phyloP scores from a whole-genome alignment of 1,140 invertebrate genomes.

The Nymphalis io region DNA sequence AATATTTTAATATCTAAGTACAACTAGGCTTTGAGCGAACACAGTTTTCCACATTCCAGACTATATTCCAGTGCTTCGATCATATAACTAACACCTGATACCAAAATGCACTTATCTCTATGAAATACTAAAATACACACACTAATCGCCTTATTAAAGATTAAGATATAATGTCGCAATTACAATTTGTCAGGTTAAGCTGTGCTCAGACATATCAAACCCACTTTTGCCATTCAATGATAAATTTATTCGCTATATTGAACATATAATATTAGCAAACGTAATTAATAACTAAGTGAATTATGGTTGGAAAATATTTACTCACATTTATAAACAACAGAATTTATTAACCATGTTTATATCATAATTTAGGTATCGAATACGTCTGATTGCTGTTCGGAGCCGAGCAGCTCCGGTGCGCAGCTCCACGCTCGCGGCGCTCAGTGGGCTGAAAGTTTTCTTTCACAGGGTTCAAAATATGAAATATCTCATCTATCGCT shows the following conservation, averaged over 20 bases:
- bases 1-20: not conserved
- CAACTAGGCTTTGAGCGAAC: not conserved
- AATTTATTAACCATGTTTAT: too few relatives aligned
- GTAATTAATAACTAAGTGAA: constrained; percentile 1
- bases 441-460: too few relatives aligned
- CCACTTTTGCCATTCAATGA: constrained; percentile 12
- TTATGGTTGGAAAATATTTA: not conserved
- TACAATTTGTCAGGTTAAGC: constrained; percentile 23
- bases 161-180: constrained; percentile 25
- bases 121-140: constrained; percentile 24
- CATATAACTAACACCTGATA: constrained; percentile 4
- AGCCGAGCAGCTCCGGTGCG: too few relatives aligned
- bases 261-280: not conserved
- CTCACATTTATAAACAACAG: not conserved
- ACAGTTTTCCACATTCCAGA: constrained; percentile 12
- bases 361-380: too few relatives aligned
- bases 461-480: too few relatives aligned
- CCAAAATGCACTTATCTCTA: constrained; percentile 15
- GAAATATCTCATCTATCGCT: too few relatives aligned
- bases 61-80: constrained; percentile 1
- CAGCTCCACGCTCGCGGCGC: too few relatives aligned
- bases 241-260: constrained; percentile 4
- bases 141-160: constrained; percentile 22
- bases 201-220: constrained; percentile 7
- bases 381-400: too few relatives aligned